These are phyloP conservation scores for Cremastinae sp. DNA, from an alignment of 2,888 invertebrate genomes.

Conservation along the genomic window DNA sequence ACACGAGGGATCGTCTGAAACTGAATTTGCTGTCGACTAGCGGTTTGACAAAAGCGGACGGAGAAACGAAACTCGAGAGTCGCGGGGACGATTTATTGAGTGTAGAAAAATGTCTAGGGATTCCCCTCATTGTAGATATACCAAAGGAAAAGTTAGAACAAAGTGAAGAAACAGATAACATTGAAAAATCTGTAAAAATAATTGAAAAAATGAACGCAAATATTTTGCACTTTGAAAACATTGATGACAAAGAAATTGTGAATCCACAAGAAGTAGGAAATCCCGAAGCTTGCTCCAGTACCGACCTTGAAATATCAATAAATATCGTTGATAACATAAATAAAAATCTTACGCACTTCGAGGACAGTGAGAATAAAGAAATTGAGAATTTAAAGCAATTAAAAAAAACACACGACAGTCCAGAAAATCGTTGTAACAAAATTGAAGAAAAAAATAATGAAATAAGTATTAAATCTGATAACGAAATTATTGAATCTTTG, in stretches of 20 bases:
- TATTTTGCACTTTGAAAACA: neutral
- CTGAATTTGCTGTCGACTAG: constrained; percentile 82
- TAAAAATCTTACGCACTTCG: neutral
- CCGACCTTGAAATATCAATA: neutral
- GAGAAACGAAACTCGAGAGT: constrained; percentile 56
- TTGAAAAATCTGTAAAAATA: constrained; percentile 22
- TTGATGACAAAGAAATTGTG: neutral
- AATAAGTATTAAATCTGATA: neutral
- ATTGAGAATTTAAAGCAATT: neutral
- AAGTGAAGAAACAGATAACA: constrained; percentile 29
- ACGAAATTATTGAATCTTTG: neutral
- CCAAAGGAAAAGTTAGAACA: constrained; percentile 31
- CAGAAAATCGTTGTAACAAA: neutral
- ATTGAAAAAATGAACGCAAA: neutral
- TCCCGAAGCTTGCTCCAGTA: neutral
- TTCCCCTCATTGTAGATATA: neutral
- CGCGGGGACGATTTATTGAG: constrained; percentile 52
- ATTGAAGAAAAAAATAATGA: neutral
- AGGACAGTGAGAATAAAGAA: neutral
- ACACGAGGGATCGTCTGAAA: constrained; percentile 87
- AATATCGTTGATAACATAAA: constrained; percentile 7
- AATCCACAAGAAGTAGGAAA: neutral
- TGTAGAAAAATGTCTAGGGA: neutral
- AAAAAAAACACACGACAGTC: neutral
- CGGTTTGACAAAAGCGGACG: constrained; percentile 55